Conservation (phyloP, 2,797 vertebrate species). For the Pteropus rufus region DNA sequence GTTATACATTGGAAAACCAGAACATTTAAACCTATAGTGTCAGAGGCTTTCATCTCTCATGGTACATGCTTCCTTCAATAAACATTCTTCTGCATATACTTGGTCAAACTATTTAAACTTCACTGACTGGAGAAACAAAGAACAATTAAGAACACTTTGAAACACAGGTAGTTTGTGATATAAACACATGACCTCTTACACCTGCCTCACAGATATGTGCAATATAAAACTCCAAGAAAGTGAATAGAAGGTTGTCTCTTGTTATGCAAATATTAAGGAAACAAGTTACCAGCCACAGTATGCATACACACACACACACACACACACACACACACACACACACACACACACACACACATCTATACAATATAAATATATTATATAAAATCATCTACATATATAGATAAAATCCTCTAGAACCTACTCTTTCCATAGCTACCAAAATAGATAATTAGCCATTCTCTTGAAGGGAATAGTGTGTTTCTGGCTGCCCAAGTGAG, state of each 20-base stretch:
- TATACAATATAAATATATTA: too few relatives aligned
- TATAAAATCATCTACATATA: too few relatives aligned
- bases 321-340: too few relatives aligned
- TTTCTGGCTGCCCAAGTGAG: not conserved
- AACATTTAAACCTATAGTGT: not conserved
- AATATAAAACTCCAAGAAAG: not conserved
- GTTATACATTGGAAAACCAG: not conserved
- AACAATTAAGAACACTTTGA: not conserved
- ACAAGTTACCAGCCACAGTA: not conserved
- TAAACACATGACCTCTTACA: not conserved
- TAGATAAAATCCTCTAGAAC: not conserved
- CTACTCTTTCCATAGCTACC: not conserved
- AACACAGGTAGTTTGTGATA: not conserved
- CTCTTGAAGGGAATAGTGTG: not conserved
- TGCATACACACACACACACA: not conserved
- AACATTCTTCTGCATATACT: not conserved
- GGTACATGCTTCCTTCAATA: not conserved
- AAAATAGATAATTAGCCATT: not conserved
- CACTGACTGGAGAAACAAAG: not conserved
- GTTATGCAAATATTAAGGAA: not conserved
- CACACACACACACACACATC: too few relatives aligned
- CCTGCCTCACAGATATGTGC: fast-evolving
- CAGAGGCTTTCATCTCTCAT: not conserved
- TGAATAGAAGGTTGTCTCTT: not conserved
- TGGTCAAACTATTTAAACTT: not conserved